Evolutionary conservation across 1,140 invertebrate genomes (phyloP), one percentile per base, ranked within the genome.

Genomic region (Ceratina australensis): DNA sequence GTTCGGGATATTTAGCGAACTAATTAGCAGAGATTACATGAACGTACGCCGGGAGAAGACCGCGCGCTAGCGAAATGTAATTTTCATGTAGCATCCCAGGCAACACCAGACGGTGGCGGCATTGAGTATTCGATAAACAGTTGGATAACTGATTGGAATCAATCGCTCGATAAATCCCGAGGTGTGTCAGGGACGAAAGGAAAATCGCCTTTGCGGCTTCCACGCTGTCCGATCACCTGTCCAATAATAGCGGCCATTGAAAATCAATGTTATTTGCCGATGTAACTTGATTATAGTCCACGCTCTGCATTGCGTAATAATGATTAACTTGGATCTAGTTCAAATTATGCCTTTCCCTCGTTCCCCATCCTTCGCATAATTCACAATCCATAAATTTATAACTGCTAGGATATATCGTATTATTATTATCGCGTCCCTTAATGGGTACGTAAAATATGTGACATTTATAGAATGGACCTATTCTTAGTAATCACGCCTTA

Each of bases 111-210:
- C n/a, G 65, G 49, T 42, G 28, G 33, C 56, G 77, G 72, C 57
- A 63, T 56, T 69, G 82, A 60, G 76, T 80, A 64, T 83, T 73
- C 74, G 81, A 72, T 75, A 72, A 84, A 66, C 59, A 66, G 59
- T 69, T 59, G 71, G 47, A 74, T 69, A 77, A 80, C 65, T 66
- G 73, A 84, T 78, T 84, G 83, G 50, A 66, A 80, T 83, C 60
- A 61, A 59, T 83, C 72, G 57, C 67, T 18, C 56, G 64, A 66
- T 65, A 59, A 56, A 73, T 78, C 72, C 68, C 56, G 24, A 57
- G 33, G 52, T 54, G 65, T 42, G 75, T 79, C 57, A 4, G 24
- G 26, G 10, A 52, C 65, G 56, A 77, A 71, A 61, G 67, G 57
- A 71, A 71, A 71, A 71, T 77, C 49, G 67, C 13, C 16, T 26